These are phyloP conservation scores for Parnassius mnemosyne DNA, from an alignment of 2,888 invertebrate species.

Conservation along the genomic window DNA sequence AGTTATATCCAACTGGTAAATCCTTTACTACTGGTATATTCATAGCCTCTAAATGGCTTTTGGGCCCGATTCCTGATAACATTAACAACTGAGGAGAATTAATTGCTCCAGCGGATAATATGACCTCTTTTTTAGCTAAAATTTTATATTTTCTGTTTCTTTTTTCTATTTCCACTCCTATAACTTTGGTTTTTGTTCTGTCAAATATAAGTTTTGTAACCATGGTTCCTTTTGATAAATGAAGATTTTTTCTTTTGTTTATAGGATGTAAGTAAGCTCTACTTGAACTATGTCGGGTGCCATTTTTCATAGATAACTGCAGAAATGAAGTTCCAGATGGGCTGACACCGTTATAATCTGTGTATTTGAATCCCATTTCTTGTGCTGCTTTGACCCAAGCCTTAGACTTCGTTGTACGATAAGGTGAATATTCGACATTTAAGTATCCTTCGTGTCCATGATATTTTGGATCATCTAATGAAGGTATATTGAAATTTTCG, in stretches of 20 bases:
- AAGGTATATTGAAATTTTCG: conserved; percentile 84
- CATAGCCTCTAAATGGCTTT: conserved; percentile 76
- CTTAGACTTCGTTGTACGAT: conserved; percentile 70
- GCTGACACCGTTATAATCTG: conserved; percentile 82
- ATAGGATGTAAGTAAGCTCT: conserved; percentile 84
- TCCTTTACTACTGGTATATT: conserved; percentile 79
- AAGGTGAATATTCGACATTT: conserved; percentile 77
- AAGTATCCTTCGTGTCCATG: conserved; percentile 81
- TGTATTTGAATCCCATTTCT: conserved; percentile 80
- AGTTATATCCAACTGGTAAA: conserved; percentile 83
- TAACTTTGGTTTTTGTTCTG: conserved; percentile 74
- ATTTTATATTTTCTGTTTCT: conserved; percentile 73
- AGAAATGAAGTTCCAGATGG: conserved; percentile 82
- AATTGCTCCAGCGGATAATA: conserved; percentile 87
- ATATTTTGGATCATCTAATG: conserved; percentile 70
- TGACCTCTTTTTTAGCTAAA: conserved; percentile 85
- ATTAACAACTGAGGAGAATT: conserved; percentile 89
- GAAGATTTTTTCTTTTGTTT: conserved; percentile 81
- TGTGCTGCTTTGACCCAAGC: conserved; percentile 83
- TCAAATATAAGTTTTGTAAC: conserved; percentile 82
- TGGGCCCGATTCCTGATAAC: conserved; percentile 88
- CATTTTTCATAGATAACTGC: conserved; percentile 83
- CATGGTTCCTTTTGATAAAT: conserved; percentile 80
- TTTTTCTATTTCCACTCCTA: conserved; percentile 82
- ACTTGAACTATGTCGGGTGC: conserved; percentile 84